These are phyloP conservation scores for Paramormyrops kingsleyae DNA, from an alignment of 2,113 vertebrate species.

Conservation along the genomic window DNA sequence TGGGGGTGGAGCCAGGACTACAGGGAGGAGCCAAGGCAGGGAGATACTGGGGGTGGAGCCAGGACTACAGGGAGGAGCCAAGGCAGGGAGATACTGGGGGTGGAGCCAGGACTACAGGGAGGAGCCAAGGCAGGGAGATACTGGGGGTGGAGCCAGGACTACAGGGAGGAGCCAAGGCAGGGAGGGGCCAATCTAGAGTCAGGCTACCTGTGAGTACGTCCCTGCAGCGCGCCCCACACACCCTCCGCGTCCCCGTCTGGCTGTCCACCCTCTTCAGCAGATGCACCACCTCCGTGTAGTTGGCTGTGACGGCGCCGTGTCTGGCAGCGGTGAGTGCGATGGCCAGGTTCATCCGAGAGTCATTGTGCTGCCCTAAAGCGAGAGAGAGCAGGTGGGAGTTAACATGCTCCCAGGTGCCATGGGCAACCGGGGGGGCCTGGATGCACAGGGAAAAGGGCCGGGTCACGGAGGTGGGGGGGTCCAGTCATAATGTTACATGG, in stretches of 20 bases:
- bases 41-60: not conserved
- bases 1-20: not conserved
- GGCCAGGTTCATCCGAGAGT: slow-evolving; percentile 93
- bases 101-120: not conserved
- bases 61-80: not conserved
- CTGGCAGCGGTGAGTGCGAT: slow-evolving; percentile 86
- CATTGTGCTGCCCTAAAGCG: slow-evolving; percentile 91
- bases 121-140: not conserved
- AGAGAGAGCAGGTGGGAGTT: slow-evolving; percentile 56
- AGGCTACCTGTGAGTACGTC: slow-evolving; percentile 76
- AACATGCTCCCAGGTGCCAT: slow-evolving; percentile 44
- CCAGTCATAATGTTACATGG: not conserved
- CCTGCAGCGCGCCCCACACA: slow-evolving; percentile 78
- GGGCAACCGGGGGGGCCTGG: not conserved
- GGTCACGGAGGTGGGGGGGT: not conserved
- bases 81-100: not conserved
- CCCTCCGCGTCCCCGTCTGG: slow-evolving; percentile 51
- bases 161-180: not conserved
- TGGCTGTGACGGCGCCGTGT: slow-evolving; percentile 80
- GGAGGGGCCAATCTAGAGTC: not conserved
- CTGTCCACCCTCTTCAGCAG: slow-evolving; percentile 77
- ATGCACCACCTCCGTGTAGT: slow-evolving; percentile 84
- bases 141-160: not conserved
- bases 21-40: not conserved
- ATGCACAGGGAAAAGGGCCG: not conserved